Percentiles rank a stretch among this genome's conserved stretches.
Evolutionary conservation across 2,113 vertebrate genomes (phyloP).

Genomic region (Sander vitreus): DNA sequence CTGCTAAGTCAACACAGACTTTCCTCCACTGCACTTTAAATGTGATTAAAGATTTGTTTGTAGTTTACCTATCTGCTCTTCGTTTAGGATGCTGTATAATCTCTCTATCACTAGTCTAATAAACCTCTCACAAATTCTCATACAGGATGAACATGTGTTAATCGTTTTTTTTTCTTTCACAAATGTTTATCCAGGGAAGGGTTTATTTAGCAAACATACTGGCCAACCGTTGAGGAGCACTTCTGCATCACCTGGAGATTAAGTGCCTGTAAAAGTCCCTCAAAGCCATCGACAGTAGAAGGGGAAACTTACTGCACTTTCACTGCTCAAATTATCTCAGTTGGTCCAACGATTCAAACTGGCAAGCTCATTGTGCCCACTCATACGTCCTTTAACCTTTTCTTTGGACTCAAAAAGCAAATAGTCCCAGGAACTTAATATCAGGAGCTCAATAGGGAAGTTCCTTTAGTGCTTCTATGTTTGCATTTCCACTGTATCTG

Average conservation of each 20-base stretch:
- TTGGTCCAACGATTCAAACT: not conserved
- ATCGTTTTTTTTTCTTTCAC: constrained; percentile 25
- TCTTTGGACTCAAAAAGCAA: not conserved
- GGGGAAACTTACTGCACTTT: not conserved
- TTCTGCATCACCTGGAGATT: constrained; percentile 40
- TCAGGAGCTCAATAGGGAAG: constrained; percentile 24
- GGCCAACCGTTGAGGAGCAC: constrained; percentile 35
- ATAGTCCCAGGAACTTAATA: not conserved
- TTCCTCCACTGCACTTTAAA: constrained; percentile 51
- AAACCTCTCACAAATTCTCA: constrained; percentile 31
- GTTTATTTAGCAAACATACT: constrained; percentile 47
- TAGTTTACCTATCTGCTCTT: constrained; percentile 59
- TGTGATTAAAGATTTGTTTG: constrained; percentile 65
- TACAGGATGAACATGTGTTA: constrained; percentile 26
- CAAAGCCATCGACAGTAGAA: not conserved
- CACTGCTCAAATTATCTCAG: not conserved
- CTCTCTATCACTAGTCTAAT: constrained; percentile 37
- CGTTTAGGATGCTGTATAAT: constrained; percentile 54
- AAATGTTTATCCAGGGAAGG: constrained; percentile 59
- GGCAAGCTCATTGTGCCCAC: too few relatives aligned
- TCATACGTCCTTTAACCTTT: not conserved
- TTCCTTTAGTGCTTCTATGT: constrained; percentile 9
- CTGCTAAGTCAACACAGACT: constrained; percentile 74
- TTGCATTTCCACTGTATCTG: constrained; percentile 10
- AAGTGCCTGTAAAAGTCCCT: constrained; percentile 36